Evolutionary conservation across 2,888 invertebrate species (phyloP), one percentile per base, ranked within the genome.

Genomic region (Catocala sponsa): DNA sequence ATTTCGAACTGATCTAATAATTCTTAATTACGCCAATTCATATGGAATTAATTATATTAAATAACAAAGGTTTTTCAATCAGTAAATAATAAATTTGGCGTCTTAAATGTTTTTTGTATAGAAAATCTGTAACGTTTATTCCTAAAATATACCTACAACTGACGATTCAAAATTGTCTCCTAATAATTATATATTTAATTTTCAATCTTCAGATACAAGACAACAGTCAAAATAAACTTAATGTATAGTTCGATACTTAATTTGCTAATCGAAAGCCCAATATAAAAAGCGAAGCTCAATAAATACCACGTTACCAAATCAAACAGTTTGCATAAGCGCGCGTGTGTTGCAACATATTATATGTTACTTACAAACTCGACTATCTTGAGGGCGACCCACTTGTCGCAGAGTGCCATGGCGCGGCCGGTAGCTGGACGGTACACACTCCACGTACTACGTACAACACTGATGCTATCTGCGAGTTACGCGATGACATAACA

Each of bases 301-400:
- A 77, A 65, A 72, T 63, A 72, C 62, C 61, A 68, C 46, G 63
- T 78, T 71, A 79, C 74, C 67, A 76, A 72, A 79, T 70, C 68
- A 59, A 64, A 61, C 52, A 38, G 63, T 60, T 78, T 79, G 68
- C 74, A 78, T 81, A 80, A 79, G 76, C 72, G 70, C 74, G 70
- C 74, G 59, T 71, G 56, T 70, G 74, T 73, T 53, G 70, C 58
- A 75, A 78, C 69, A 74, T 70, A 70, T 66, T 70, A 70, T 66
- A 72, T 72, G 43, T 74, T 85, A 93, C 95, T 92, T 83, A 95
- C 95, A 76, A 95, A 94, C 88, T 95, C 93, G 52, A 94, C 89
- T 83, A 94, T 91, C 92, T 95, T 95, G 78, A 95, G 90, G 72
- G 89, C 94, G 90, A 95, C 94, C 95, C 95, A 95, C 90, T 94